Evolutionary conservation across 2,113 vertebrate species (phyloP).

Genomic region (Gymnocephalus cernua): DNA sequence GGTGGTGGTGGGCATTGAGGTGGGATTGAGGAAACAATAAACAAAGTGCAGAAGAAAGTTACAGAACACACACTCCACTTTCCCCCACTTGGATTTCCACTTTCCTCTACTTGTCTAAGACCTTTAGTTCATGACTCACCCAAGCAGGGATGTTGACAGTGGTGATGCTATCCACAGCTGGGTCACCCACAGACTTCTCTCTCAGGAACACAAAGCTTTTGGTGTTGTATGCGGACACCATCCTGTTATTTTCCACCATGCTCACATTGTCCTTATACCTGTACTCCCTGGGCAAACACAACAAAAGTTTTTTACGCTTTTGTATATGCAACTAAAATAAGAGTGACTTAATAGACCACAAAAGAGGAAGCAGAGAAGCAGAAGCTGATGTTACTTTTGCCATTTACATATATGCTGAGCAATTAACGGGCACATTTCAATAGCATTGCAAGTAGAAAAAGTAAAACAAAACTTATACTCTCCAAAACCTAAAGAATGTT

Average conservation of each 20-base stretch:
- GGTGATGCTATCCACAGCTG: conserved; percentile 87
- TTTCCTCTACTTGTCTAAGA: not conserved
- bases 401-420: not conserved
- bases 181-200: conserved; percentile 91
- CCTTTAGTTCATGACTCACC: conserved; percentile 85
- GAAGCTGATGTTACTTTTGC: not conserved
- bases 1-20: conserved; percentile 1
- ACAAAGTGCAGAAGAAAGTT: conserved; percentile 5
- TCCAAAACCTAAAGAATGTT: not conserved
- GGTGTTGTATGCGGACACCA: conserved; percentile 89
- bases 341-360: too few species aligned
- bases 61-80: conserved; percentile 8
- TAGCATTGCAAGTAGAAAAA: not conserved
- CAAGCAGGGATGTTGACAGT: conserved; percentile 94
- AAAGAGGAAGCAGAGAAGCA: not conserved
- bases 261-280: conserved; percentile 89
- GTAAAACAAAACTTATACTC: too few species aligned
- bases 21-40: not conserved
- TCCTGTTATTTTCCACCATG: conserved; percentile 89
- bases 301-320: not conserved
- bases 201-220: conserved; percentile 91
- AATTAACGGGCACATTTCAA: not conserved
- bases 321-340: not conserved
- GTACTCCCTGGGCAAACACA: conserved; percentile 87
- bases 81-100: conserved; percentile 19